phyloP scores from a whole-genome alignment of 2,797 vertebrate species.

The Lepus oiostolus region DNA sequence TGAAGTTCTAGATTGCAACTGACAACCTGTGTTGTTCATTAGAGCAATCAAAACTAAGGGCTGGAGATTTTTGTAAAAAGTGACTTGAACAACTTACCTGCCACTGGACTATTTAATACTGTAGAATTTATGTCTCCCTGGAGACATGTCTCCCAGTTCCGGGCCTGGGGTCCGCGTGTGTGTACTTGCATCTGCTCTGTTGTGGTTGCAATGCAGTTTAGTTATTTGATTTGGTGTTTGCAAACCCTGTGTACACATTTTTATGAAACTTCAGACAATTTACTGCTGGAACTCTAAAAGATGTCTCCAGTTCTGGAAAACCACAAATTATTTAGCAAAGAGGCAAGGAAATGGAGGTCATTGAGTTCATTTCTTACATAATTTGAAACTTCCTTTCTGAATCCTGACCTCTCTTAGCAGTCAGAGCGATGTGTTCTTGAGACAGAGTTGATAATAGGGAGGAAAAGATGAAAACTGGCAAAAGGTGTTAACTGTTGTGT shows the following conservation, averaged over 20 bases:
- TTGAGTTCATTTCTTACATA: slow-evolving; percentile 63
- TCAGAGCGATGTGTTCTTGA: background rate
- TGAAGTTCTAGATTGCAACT: background rate
- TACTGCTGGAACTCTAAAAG: slow-evolving; percentile 75
- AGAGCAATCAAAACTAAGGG: background rate
- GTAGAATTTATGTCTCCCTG: background rate
- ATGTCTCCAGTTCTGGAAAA: slow-evolving; percentile 76
- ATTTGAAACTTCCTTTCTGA: slow-evolving; percentile 72
- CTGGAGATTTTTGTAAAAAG: background rate
- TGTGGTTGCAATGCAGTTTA: slow-evolving; percentile 59
- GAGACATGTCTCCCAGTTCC: background rate
- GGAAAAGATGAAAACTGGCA: background rate
- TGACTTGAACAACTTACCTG: no score
- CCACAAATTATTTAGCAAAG: slow-evolving; percentile 78
- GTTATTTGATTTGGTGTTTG: slow-evolving; percentile 62
- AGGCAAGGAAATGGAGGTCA: slow-evolving; percentile 74
- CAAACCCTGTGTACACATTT: slow-evolving; percentile 20
- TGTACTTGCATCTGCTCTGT: background rate
- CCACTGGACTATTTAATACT: background rate
- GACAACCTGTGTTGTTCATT: background rate
- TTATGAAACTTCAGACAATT: slow-evolving; percentile 63
- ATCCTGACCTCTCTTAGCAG: slow-evolving; percentile 43
- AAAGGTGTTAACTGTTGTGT: fast-evolving
- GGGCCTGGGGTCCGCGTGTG: background rate
- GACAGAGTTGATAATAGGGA: background rate